A percentile compares a stretch with the other conserved stretches of the same genome.
Evolutionary conservation across 2,113 vertebrate species (phyloP).

Genomic region (Podiceps cristatus): DNA sequence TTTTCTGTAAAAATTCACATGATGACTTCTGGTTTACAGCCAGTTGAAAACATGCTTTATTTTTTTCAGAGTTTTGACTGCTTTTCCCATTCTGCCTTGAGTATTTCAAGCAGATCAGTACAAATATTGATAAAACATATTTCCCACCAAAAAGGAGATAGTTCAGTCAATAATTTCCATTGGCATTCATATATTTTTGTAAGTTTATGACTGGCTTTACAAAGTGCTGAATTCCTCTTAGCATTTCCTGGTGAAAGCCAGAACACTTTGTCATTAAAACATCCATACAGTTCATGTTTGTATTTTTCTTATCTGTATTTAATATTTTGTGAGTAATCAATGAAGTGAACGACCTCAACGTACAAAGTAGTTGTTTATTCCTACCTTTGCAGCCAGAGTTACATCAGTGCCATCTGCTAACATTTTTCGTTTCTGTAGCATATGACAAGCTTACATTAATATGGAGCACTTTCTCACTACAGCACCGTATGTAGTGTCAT

Average conservation of each 20-base stretch:
- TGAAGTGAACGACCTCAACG: background rate
- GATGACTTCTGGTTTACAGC: background rate
- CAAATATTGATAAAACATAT: slow-evolving; percentile 39
- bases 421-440: background rate
- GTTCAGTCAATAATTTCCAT: slow-evolving; percentile 16
- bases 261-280: background rate
- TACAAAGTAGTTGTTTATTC: background rate
- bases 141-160: slow-evolving; percentile 29
- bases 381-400: background rate
- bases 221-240: background rate
- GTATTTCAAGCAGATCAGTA: slow-evolving; percentile 3
- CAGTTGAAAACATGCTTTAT: background rate
- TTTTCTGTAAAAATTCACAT: background rate
- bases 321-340: background rate
- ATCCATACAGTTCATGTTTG: background rate
- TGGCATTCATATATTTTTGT: background rate
- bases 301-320: background rate
- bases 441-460: background rate
- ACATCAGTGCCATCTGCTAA: slow-evolving; percentile 16
- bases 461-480: background rate
- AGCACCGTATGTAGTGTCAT: background rate
- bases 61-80: background rate
- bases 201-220: background rate
- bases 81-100: background rate
- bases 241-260: background rate